Conservation (phyloP, 2,113 vertebrate genomes). For the Melospiza melodia region DNA sequence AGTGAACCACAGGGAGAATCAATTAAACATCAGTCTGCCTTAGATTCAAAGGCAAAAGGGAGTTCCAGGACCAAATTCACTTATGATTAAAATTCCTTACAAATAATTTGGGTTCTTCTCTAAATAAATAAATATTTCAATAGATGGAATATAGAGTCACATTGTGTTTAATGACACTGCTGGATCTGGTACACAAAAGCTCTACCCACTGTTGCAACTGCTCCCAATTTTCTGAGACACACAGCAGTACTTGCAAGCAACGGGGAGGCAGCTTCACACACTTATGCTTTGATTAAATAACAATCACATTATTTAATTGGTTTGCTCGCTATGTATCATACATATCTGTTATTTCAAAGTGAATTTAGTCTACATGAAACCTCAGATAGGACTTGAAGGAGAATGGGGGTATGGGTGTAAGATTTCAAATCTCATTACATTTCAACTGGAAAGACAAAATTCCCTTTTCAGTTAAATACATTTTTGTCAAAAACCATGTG, state of each 20-base stretch:
- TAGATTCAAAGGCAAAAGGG: not conserved
- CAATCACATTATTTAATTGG: not conserved
- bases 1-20: not conserved
- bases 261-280: not conserved
- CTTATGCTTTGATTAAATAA: conserved; percentile 19
- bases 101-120: not conserved
- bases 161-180: not conserved
- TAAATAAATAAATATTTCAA: not conserved
- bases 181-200: not conserved
- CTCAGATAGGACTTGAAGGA: conserved; percentile 12
- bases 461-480: not conserved
- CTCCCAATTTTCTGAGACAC: not conserved
- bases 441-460: conserved; percentile 28
- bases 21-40: not conserved
- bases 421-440: not conserved
- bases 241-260: not conserved
- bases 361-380: conserved; percentile 11
- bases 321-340: not conserved
- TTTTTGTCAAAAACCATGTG: not conserved
- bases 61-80: not conserved
- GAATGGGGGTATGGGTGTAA: not conserved
- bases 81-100: not conserved
- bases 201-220: not conserved
- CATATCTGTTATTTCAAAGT: conserved; percentile 44
- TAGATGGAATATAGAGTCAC: not conserved